A percentile compares a stretch with the other conserved stretches of the same genome.
These are phyloP conservation scores for Aurelia aurita complex sp. Pacific DNA, from an alignment of 30 jellyfish, hydroid and myxozoan genomes.

Conservation along the genomic window DNA sequence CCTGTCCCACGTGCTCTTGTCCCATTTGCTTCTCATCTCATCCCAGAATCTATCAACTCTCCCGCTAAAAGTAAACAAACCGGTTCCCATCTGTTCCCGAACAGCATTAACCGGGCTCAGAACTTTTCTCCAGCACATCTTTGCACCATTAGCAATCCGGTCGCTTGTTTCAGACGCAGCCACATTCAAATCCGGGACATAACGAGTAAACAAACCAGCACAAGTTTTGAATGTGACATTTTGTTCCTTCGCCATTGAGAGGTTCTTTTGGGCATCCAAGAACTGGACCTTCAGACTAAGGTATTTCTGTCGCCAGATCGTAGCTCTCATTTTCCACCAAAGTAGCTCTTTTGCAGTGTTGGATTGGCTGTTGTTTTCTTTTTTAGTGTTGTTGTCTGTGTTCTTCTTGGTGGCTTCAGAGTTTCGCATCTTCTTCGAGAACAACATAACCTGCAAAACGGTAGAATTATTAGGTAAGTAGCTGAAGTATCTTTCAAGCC, in stretches of 20 bases:
- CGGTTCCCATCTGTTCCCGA: constrained; percentile 42
- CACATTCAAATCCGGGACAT: constrained; percentile 47
- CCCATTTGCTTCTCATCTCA: constrained; percentile 44
- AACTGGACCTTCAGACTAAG: constrained; percentile 45
- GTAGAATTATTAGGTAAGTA: background rate
- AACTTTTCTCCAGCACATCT: constrained; percentile 62
- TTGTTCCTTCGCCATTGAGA: background rate
- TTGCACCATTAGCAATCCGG: constrained; percentile 53
- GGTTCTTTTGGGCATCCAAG: constrained; percentile 8
- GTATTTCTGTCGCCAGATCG: constrained; percentile 64
- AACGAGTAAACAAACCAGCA: constrained; percentile 43
- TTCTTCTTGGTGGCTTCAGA: background rate
- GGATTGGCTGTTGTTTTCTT: background rate
- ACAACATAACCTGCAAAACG: constrained; percentile 27
- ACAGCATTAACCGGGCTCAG: constrained; percentile 58
- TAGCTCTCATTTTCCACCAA: constrained; percentile 70
- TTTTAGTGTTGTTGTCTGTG: background rate
- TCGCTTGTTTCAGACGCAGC: constrained; percentile 25
- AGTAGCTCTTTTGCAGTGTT: constrained; percentile 34
- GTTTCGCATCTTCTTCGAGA: constrained; percentile 39
- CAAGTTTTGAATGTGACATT: constrained; percentile 59
- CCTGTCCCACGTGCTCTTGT: constrained; percentile 5
- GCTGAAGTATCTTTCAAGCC: background rate
- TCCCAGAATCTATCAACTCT: constrained; percentile 51
- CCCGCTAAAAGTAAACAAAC: constrained; percentile 32